A percentile compares a stretch with the other conserved stretches of the same genome.
Conservation (phyloP, 2,888 invertebrate genomes). For the Synergus gifuensis region DNA sequence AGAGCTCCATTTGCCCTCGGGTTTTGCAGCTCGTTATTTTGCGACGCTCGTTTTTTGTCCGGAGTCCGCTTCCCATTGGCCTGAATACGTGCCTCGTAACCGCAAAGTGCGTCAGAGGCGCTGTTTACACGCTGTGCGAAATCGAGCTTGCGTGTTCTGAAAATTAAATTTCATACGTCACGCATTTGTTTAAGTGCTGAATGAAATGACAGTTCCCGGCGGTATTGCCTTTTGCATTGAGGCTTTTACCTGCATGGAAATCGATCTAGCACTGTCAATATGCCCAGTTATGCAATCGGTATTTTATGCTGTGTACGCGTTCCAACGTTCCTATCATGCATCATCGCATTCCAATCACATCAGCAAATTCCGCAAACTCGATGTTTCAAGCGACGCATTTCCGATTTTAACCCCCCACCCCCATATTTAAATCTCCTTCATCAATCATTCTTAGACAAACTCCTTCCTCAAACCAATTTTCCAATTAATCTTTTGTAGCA, state of each 20-base stretch:
- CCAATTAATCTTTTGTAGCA: too few relatives aligned
- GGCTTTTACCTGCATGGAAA: not conserved
- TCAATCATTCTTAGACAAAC: too few relatives aligned
- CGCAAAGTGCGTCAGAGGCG: not conserved
- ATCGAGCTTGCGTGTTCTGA: not conserved
- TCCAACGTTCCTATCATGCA: slow-evolving; percentile 9
- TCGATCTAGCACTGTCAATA: slow-evolving; percentile 11
- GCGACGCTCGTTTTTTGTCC: not conserved
- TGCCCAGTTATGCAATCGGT: slow-evolving; percentile 9
- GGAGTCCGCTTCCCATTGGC: not conserved
- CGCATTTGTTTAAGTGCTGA: not conserved
- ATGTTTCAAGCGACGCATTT: not conserved
- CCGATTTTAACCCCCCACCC: too few relatives aligned
- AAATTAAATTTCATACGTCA: slow-evolving; percentile 6
- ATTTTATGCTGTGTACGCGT: slow-evolving; percentile 6
- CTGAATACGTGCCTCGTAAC: slow-evolving; percentile 1
- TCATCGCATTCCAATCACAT: slow-evolving; percentile 1
- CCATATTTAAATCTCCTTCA: too few relatives aligned
- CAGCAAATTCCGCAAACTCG: not conserved
- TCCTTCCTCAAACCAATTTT: too few relatives aligned
- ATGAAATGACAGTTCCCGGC: not conserved
- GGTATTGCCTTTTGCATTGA: not conserved
- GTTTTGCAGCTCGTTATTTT: not conserved
- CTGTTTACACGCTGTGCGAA: not conserved
- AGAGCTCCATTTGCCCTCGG: not conserved